Evolutionary conservation across 1,140 invertebrate genomes (phyloP).

Genomic region (Drosophila mauritiana): DNA sequence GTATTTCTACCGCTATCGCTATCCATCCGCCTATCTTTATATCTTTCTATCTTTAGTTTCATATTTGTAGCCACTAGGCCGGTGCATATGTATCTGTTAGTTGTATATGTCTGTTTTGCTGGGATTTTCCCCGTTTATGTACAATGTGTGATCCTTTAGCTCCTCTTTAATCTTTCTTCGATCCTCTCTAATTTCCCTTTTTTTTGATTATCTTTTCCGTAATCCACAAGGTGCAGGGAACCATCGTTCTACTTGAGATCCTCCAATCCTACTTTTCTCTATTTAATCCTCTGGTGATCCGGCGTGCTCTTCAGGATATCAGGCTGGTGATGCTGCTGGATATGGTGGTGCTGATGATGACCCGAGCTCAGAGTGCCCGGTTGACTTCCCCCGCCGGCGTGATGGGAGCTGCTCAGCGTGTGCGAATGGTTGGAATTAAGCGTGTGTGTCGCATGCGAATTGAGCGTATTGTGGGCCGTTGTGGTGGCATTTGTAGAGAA

Average conservation of each 20-base stretch:
- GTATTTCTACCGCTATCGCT: constrained; percentile 6
- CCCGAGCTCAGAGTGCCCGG: constrained; percentile 85
- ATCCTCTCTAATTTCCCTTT: too few relatives aligned
- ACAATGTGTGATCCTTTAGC: constrained; percentile 12
- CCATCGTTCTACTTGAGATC: neutral
- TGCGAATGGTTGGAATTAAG: constrained; percentile 85
- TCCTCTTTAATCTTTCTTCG: neutral
- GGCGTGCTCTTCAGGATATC: constrained; percentile 94
- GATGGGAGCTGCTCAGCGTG: constrained; percentile 84
- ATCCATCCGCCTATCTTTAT: constrained; percentile 7
- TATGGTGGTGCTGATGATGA: constrained; percentile 55
- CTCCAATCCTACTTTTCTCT: constrained; percentile 1
- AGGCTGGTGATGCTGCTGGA: constrained; percentile 86
- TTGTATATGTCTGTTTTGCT: constrained; percentile 32
- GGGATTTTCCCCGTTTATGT: constrained; percentile 18
- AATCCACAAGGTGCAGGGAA: neutral
- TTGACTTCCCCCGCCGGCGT: constrained; percentile 75
- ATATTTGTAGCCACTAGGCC: constrained; percentile 36
- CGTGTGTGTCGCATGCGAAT: constrained; percentile 85
- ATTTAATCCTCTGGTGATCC: constrained; percentile 88
- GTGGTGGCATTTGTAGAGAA: constrained; percentile 84
- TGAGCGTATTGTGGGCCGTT: constrained; percentile 86
- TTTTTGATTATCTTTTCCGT: neutral
- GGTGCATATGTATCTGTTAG: constrained; percentile 40
- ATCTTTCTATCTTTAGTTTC: constrained; percentile 24